phyloP scores from a whole-genome alignment of 2,113 vertebrate genomes.

The Gorsachius goisagi region DNA sequence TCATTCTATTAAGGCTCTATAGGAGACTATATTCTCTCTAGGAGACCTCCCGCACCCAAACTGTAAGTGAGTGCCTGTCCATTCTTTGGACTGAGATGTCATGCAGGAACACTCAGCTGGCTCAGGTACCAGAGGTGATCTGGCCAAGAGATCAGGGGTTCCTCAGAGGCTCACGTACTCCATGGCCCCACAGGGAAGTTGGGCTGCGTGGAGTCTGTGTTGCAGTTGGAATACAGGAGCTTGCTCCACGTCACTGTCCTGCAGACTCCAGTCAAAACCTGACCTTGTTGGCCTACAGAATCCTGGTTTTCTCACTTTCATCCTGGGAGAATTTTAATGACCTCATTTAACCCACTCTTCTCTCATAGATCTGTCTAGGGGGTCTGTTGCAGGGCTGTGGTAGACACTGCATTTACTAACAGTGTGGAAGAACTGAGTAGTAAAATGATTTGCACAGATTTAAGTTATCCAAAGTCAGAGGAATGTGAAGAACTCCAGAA shows the following conservation, averaged over 20 bases:
- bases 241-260: accelerated
- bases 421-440: background rate
- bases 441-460: background rate
- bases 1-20: background rate
- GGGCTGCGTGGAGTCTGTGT: background rate
- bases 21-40: background rate
- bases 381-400: background rate
- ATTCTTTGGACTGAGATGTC: background rate
- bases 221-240: background rate
- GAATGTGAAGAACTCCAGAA: background rate
- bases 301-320: background rate
- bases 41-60: too few relatives aligned
- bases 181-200: accelerated
- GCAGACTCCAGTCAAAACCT: background rate
- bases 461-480: background rate
- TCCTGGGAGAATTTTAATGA: background rate
- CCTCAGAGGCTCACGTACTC: background rate
- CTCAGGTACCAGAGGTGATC: background rate
- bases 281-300: accelerated
- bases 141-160: background rate
- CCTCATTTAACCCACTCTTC: background rate
- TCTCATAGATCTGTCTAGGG: background rate
- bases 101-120: background rate
- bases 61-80: background rate
- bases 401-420: background rate